A percentile compares a stretch with the other conserved stretches of the same genome.
phyloP scores from a whole-genome alignment of 2,113 vertebrate genomes.

The Dunckerocampus dactyliophorus region DNA sequence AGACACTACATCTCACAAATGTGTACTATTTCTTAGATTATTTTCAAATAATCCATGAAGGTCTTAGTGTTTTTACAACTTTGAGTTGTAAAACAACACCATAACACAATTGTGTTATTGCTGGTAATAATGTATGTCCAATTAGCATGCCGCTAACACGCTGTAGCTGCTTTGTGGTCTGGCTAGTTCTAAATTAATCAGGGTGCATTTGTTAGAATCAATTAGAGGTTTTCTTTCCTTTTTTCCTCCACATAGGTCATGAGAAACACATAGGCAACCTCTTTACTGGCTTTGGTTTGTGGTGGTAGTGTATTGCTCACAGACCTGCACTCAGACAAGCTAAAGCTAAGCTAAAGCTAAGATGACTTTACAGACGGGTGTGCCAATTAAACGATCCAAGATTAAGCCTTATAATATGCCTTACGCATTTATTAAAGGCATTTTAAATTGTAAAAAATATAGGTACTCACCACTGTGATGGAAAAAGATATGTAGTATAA shows the following conservation, averaged over 20 bases:
- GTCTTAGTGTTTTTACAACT: not conserved
- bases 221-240: conserved; percentile 44
- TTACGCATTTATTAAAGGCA: too few species aligned
- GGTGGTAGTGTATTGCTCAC: too few species aligned
- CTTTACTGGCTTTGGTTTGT: conserved; percentile 54
- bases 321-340: conserved; percentile 29
- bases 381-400: conserved; percentile 7
- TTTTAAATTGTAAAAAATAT: too few species aligned
- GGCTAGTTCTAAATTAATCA: conserved; percentile 58
- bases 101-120: conserved; percentile 16
- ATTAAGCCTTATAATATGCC: too few species aligned
- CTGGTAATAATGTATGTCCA: conserved; percentile 33
- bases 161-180: conserved; percentile 30
- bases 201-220: conserved; percentile 66
- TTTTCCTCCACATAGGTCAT: conserved; percentile 54
- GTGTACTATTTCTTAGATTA: not conserved
- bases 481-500: too few species aligned
- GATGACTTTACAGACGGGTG: conserved; percentile 44
- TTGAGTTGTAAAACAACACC: conserved; percentile 7
- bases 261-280: too few species aligned
- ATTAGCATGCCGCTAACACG: conserved; percentile 50
- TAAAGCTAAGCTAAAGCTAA: conserved; percentile 48
- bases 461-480: too few species aligned
- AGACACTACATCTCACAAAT: conserved; percentile 10
- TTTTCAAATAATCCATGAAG: not conserved